Conservation (phyloP, 2,113 vertebrate species). For the human region DNA sequence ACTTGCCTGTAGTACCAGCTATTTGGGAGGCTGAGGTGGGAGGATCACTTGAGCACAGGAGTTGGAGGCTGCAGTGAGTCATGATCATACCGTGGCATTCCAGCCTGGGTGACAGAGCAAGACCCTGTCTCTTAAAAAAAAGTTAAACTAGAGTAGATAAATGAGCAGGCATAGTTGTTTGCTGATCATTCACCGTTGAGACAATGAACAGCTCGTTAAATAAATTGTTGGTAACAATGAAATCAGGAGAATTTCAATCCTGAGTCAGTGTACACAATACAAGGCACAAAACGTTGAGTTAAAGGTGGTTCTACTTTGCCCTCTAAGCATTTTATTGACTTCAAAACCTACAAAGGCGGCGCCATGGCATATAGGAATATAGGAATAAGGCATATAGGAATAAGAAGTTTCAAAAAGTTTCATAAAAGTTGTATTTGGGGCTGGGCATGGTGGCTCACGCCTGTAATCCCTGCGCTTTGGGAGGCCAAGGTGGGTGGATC, state of each 20-base stretch:
- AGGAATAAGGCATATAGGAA: not conserved
- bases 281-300: not conserved
- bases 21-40: too few species aligned
- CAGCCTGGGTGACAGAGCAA: too few species aligned
- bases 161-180: conserved; percentile 37
- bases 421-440: not conserved
- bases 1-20: too few species aligned
- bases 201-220: conserved; percentile 19
- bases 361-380: not conserved
- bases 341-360: not conserved
- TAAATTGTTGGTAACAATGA: conserved; percentile 33
- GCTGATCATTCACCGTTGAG: conserved; percentile 51
- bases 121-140: not conserved
- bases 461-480: too few species aligned
- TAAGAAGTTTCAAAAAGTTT: conserved; percentile 5
- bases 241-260: conserved; percentile 41
- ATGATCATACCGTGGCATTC: too few species aligned
- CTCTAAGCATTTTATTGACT: not conserved
- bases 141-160: conserved; percentile 53
- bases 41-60: too few species aligned
- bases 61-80: too few species aligned
- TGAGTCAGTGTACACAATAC: not conserved
- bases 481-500: too few species aligned
- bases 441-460: too few species aligned
- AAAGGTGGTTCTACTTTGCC: not conserved